phyloP scores from a whole-genome alignment of 2,797 vertebrate genomes.

The Hirundo rustica region DNA sequence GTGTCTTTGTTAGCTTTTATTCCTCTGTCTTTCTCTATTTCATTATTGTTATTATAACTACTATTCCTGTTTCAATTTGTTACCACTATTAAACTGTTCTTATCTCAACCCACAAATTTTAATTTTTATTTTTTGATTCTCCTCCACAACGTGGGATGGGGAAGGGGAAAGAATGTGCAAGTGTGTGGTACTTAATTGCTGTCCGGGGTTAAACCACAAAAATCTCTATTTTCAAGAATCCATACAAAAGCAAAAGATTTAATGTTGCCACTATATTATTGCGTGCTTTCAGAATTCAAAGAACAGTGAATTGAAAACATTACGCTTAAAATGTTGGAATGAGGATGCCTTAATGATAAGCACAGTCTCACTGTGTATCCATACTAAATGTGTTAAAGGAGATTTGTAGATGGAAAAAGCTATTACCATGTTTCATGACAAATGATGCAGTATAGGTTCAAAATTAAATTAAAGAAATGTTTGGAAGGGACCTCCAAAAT shows the following conservation, averaged over 20 bases:
- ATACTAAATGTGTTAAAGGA: not conserved
- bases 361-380: not conserved
- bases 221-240: slow-evolving; percentile 32
- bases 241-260: slow-evolving; percentile 14
- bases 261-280: slow-evolving; percentile 7
- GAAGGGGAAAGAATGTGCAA: not conserved
- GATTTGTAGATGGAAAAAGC: not conserved
- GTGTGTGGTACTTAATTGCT: not conserved
- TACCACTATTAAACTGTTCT: not conserved
- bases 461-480: not conserved
- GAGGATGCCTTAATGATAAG: not conserved
- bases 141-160: not conserved
- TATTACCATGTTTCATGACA: not conserved
- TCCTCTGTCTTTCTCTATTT: not conserved
- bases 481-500: not conserved
- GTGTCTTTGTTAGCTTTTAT: not conserved
- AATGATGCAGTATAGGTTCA: not conserved
- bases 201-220: not conserved
- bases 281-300: slow-evolving; percentile 45
- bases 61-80: not conserved
- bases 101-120: not conserved
- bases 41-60: not conserved
- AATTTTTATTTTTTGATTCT: not conserved
- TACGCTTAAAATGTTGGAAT: not conserved
- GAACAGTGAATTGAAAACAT: slow-evolving; percentile 16